These are phyloP conservation scores for Papilio polyxenes DNA, from an alignment of 1,140 invertebrate genomes.

Conservation along the genomic window DNA sequence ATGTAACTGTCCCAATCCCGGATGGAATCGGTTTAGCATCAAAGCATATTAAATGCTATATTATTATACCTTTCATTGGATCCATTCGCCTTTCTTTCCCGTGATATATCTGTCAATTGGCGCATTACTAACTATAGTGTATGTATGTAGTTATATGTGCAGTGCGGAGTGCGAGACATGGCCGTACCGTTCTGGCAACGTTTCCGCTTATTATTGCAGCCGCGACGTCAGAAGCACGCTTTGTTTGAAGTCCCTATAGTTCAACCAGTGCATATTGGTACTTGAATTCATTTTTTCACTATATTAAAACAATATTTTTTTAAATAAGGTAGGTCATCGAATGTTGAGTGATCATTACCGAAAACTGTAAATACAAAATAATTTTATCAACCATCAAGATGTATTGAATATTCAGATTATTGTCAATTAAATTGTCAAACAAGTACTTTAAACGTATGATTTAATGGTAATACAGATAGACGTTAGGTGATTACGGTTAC, in stretches of 20 bases:
- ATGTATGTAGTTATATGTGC: conserved; percentile 12
- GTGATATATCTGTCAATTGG: conserved; percentile 48
- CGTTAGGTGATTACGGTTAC: background rate
- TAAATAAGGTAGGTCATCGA: too few relatives aligned
- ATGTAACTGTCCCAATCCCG: background rate
- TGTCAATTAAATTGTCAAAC: background rate
- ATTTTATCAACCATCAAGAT: too few relatives aligned
- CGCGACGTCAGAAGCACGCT: conserved; percentile 51
- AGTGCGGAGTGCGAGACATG: conserved; percentile 35
- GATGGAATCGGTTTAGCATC: conserved; percentile 5
- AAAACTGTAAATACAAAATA: too few relatives aligned
- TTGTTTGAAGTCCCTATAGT: conserved; percentile 55
- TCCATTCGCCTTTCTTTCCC: conserved; percentile 41
- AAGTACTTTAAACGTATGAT: background rate
- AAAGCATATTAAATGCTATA: conserved; percentile 15
- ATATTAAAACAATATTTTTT: too few relatives aligned
- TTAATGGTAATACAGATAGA: background rate
- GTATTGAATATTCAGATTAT: background rate
- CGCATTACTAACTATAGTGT: conserved; percentile 30
- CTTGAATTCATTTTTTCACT: background rate
- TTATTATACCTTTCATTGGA: conserved; percentile 15
- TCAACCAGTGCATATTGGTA: conserved; percentile 37
- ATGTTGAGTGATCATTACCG: too few relatives aligned
- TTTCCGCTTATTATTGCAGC: conserved; percentile 64
- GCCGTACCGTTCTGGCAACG: conserved; percentile 42